Evolutionary conservation across 2,888 invertebrate genomes (phyloP).

Genomic region (Oscheius sp.): DNA sequence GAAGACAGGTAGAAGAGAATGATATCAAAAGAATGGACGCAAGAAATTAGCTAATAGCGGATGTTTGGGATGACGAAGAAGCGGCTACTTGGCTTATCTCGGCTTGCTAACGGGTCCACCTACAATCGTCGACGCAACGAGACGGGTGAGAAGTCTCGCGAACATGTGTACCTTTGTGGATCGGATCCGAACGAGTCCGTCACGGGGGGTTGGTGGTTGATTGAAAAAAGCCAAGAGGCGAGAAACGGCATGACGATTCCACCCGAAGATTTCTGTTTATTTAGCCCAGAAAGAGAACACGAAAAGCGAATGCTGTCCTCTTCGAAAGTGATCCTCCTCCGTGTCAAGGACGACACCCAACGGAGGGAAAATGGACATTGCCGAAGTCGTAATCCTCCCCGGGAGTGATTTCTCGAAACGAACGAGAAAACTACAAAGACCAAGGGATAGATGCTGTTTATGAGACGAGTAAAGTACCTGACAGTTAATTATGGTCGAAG

Average conservation of each 20-base stretch:
- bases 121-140: constrained; percentile 22
- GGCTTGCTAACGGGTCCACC: constrained; percentile 26
- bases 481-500: neutral
- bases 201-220: neutral
- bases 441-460: too few relatives aligned
- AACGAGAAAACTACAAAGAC: too few relatives aligned
- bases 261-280: constrained; percentile 3
- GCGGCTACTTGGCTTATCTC: constrained; percentile 34
- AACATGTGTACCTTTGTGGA: constrained; percentile 16
- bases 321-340: constrained; percentile 17
- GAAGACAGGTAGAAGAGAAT: constrained; percentile 1
- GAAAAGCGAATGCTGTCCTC: constrained; percentile 19
- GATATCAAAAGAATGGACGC: neutral
- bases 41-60: constrained; percentile 23
- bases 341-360: constrained; percentile 32
- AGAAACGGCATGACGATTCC: neutral
- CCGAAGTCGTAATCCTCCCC: constrained; percentile 13
- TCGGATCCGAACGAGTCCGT: constrained; percentile 17
- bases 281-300: constrained; percentile 31
- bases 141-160: neutral
- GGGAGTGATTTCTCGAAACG: too few relatives aligned
- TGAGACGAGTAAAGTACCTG: too few relatives aligned
- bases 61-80: constrained; percentile 30
- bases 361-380: neutral
- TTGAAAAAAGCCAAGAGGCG: neutral